These are phyloP conservation scores for Tapera naevia DNA, from an alignment of 2,797 vertebrate species.

Conservation along the genomic window DNA sequence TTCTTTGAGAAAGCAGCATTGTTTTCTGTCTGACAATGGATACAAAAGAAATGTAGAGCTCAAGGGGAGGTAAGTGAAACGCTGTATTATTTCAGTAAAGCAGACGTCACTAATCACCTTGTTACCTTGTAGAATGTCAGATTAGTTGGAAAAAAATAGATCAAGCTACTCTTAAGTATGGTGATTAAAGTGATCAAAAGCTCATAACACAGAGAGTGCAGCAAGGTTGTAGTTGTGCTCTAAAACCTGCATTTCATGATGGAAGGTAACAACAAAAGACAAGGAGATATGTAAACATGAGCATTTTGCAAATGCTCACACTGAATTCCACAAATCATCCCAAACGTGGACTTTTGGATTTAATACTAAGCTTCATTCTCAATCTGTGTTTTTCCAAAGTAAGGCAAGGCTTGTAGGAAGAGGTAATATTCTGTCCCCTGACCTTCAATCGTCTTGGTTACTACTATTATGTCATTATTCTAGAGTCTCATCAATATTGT, in stretches of 20 bases:
- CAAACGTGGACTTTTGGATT: neutral
- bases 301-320: neutral
- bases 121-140: slow-evolving; percentile 26
- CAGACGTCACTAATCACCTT: slow-evolving; percentile 18
- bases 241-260: neutral
- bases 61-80: slow-evolving; percentile 47
- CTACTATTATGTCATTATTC: neutral
- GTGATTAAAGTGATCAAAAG: slow-evolving; percentile 56
- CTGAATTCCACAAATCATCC: neutral
- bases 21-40: slow-evolving; percentile 24
- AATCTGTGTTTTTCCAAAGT: neutral
- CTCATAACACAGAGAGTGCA: neutral
- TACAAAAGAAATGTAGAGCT: slow-evolving; percentile 47
- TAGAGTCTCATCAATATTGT: neutral
- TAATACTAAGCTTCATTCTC: neutral
- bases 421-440: neutral
- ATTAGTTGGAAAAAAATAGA: slow-evolving; percentile 37
- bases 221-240: neutral
- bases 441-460: neutral
- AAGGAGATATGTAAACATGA: neutral
- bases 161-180: slow-evolving; percentile 24
- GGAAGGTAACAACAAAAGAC: neutral
- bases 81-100: neutral
- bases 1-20: slow-evolving; percentile 28
- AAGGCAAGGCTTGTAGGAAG: neutral